Base-by-base conservation (phyloP, 92 coral and sea anemone genomes). In the Epizoanthus ramosus region DNA sequence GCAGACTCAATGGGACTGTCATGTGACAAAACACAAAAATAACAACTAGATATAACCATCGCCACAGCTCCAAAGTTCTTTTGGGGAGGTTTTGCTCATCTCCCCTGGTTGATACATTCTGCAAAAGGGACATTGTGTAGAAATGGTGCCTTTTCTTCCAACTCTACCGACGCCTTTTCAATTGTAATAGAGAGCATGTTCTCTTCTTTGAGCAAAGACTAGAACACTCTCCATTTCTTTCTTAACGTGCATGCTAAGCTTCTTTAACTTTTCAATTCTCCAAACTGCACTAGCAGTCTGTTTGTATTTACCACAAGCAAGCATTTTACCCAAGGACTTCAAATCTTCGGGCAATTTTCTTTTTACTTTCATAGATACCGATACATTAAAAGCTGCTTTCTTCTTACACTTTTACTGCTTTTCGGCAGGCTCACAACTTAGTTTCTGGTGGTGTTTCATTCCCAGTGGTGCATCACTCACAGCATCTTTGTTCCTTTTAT, bases 41-140 rank as follows among this genome's bases (percentile, higher is more conserved):
- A n/a, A n/a, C n/a, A n/a, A n/a, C n/a, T n/a, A n/a, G n/a, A n/a
- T n/a, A n/a, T n/a, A n/a, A n/a, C 81, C 57, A 75, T 58, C 41
- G 80, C 80, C n/a, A 75, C 39, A 35, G 68, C 66, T 35, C 28
- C 80, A 75, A 75, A 75, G 63, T 75, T 75, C 68, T 75, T 75
- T 58, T 35, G 80, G 56, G 80, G 37, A 31, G 16, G 21, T 59
- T 58, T 57, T 31, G 80, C 80, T 45, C 68, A 28, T n/a, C 68
- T 75, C 80, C 21, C 25, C 16, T 53, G 80, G 66, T 57, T 74
- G 1, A 74, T 35, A 9, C 80, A 74, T 9, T 67, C 67, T 74
- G 80, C 66, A 56, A 67, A 74, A 16, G 57, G 54, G 7, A 57
- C 67, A 57, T 53, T 74, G 13, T 74, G 52, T n/a, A 74, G 67